Evolutionary conservation across 2,113 vertebrate genomes (phyloP).

Genomic region (Leiothrix lutea): DNA sequence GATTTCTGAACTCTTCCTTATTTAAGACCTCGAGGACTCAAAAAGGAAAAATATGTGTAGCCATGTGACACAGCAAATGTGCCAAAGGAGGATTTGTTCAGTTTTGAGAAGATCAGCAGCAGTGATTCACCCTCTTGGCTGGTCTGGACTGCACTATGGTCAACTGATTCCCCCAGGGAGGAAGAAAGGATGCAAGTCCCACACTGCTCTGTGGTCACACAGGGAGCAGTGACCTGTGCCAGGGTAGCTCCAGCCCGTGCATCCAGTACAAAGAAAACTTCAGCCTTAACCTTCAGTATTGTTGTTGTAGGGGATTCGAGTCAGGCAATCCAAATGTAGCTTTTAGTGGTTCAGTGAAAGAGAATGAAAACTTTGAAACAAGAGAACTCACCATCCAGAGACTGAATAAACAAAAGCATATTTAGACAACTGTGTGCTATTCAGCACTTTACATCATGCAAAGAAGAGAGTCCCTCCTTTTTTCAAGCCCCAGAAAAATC

Average conservation of each 20-base stretch:
- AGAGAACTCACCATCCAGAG: background rate
- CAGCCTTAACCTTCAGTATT: background rate
- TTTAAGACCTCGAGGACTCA: background rate
- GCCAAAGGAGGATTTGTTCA: background rate
- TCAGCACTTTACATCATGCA: background rate
- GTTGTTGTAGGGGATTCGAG: background rate
- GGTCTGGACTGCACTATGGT: background rate
- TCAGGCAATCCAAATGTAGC: background rate
- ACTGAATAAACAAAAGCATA: slow-evolving; percentile 47
- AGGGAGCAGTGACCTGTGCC: background rate
- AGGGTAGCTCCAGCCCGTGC: background rate
- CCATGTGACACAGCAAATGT: background rate
- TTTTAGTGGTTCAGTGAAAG: slow-evolving; percentile 15
- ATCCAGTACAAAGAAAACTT: background rate
- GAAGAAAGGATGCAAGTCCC: background rate
- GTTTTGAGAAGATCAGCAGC: slow-evolving; percentile 5
- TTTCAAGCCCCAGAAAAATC: background rate
- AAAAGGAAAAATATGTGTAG: slow-evolving; percentile 21
- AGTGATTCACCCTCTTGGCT: slow-evolving; percentile 27
- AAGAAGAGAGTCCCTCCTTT: background rate
- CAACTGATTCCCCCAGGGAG: background rate
- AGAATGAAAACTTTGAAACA: slow-evolving; percentile 1
- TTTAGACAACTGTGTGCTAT: slow-evolving; percentile 46
- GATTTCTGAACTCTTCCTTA: slow-evolving; percentile 5
- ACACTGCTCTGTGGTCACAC: background rate